Conservation (phyloP, 2,888 invertebrate genomes). For the Cheilosia scutellata region DNA sequence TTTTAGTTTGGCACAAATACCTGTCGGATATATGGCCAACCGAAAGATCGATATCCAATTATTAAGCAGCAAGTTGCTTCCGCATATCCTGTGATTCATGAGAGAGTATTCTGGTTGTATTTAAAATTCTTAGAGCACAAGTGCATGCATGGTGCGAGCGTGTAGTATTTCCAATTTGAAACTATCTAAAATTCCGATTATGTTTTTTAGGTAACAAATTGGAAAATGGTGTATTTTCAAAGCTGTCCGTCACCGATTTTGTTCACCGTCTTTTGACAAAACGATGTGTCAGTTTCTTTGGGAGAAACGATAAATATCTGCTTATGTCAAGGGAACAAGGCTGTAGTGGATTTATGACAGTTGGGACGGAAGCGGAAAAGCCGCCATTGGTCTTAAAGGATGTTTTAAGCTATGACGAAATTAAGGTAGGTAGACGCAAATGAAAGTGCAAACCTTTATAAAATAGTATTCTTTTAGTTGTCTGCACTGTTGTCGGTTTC, state of each 20-base stretch:
- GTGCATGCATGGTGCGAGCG: constrained; percentile 79
- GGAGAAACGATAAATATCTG: constrained; percentile 83
- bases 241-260: constrained; percentile 84
- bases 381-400: constrained; percentile 84
- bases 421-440: constrained; percentile 83
- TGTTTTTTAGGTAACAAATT: constrained; percentile 79
- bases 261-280: constrained; percentile 85
- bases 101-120: constrained; percentile 87
- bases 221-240: constrained; percentile 83
- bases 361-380: constrained; percentile 85
- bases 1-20: constrained; percentile 82
- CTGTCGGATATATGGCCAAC: constrained; percentile 80
- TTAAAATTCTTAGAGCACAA: constrained; percentile 88
- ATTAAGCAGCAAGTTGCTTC: constrained; percentile 84
- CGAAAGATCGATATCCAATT: constrained; percentile 76
- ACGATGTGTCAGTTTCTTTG: constrained; percentile 85
- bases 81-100: constrained; percentile 89
- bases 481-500: constrained; percentile 86
- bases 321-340: constrained; percentile 84
- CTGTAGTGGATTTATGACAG: constrained; percentile 85
- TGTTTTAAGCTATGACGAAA: constrained; percentile 86
- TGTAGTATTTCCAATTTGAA: background rate
- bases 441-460: background rate
- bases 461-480: constrained; percentile 73
- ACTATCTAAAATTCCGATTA: background rate